Base-by-base conservation (phyloP, 2,113 vertebrate species). In the Vimba vimba region DNA sequence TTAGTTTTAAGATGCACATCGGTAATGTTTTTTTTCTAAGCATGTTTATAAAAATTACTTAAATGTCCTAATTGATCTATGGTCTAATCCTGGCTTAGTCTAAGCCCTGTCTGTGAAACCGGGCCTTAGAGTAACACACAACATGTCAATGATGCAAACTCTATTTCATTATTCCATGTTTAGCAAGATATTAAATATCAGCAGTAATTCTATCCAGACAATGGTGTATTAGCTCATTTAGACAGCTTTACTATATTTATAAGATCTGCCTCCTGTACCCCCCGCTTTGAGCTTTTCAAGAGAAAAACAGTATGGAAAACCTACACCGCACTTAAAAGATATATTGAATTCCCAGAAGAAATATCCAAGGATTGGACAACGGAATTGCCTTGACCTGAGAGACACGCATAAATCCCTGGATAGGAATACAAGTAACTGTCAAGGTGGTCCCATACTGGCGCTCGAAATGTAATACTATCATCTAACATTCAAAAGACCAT, bases 391-490 rank as follows among this genome's bases (percentile, higher is more conserved):
- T 82, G 80, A 82, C 94, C 94, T 95, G 90, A 91, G 93, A 96
- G 95, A 94, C 94, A 91, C 91, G 91, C 91, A 85, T 94, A 93
- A 94, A 96, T 93, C 91, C 86, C 89, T 88, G 91, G 95, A 95
- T 95, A 94, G 92, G 93, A 93, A 93, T 92, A 92, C 91, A 94
- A 94, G 95, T 93, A 90, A 82, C 91, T 94, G 92, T 85, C 92
- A 86, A 88, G 97, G 96, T 97, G 97, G 97, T 97, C 82, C 52
- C 50, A 25, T 23, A 83, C 96, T 86, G 85, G 82, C 17, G 82
- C 91, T 85, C 92, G 92, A 93, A 93, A 92, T 85, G 88, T 86
- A 93, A 94, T 93, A 92, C 92, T 91, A 93, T 92, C 89, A 91
- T 91, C 95, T 95, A 96, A 89, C 92, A 93, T 93, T 92, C 93